Evolutionary conservation across 2,797 vertebrate species (phyloP), one percentile per base, ranked within the genome.

Genomic region (Falco concolor): DNA sequence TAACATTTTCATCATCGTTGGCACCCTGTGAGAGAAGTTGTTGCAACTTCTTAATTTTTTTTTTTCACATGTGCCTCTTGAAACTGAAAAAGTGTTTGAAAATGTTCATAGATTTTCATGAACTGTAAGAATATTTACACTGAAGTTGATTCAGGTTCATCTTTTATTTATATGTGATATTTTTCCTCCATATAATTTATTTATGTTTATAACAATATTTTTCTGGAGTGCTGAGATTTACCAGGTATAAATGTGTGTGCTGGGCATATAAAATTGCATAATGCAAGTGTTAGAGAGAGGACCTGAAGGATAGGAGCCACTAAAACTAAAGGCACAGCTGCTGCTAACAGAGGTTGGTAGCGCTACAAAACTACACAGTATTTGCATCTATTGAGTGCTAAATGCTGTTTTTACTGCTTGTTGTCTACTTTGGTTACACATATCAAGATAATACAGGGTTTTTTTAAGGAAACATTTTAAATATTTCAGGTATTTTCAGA

Each of bases 151-250:
- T 44, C 3, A 0, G 25, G 34, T 77, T 91, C 79, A 90, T 91
- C 61, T 86, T 93, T 96, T 88, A 84, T 93, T 95, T 78, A 91
- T 59, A 42, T 5, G 40, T 56, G 68, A n/a, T n/a, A 63, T 56
- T 74, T 63, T 42, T 8, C 13, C 32, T 72, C 54, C 12, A 3
- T 30, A 40, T 93, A 28, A 80, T 79, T 93, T 87, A 87, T 84
- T 89, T 89, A 80, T 69, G 59, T 52, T 7, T 11, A 54, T 81
- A 77, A 53, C 52, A 52, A 1, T 2, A 6, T 89, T 68, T 80
- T 87, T 34, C 50, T 56, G 64, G 59, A 69, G 56, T 8, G 1
- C 1, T 10, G 61, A 80, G 68, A 36, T 70, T 52, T 83, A 56
- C 40, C 53, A 27, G 47, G 27, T 87, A 36, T 67, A 56, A 60